These are phyloP conservation scores for Lochmaea crataegi DNA, from an alignment of 2,888 invertebrate species.

Conservation along the genomic window DNA sequence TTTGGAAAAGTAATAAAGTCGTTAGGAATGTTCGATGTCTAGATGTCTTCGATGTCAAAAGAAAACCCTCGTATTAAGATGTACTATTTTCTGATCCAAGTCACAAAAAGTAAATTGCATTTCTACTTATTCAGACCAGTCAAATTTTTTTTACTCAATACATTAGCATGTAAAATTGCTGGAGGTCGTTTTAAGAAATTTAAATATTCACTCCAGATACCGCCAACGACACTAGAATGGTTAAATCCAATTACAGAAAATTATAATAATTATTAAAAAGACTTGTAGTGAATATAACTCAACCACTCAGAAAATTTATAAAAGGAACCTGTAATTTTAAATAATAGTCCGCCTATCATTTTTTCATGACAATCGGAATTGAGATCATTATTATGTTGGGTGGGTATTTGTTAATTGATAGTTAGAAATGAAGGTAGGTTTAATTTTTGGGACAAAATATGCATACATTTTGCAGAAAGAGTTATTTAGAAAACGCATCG, in stretches of 20 bases:
- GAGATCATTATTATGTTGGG: conserved; percentile 3
- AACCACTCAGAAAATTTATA: not conserved
- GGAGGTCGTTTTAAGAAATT: not conserved
- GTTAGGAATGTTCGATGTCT: too few species aligned
- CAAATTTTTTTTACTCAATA: not conserved
- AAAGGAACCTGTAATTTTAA: conserved; percentile 1
- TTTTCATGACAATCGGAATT: not conserved
- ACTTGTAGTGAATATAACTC: not conserved
- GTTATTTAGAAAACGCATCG: not conserved
- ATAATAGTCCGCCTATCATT: not conserved
- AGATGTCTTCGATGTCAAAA: too few species aligned
- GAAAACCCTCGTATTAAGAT: too few species aligned
- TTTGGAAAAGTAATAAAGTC: too few species aligned
- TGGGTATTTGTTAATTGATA: not conserved
- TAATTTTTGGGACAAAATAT: not conserved
- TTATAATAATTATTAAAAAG: not conserved
- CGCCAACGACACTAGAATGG: too few species aligned
- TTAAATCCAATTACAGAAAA: too few species aligned
- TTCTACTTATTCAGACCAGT: too few species aligned
- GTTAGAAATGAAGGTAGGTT: not conserved
- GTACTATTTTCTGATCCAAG: too few species aligned
- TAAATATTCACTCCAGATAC: not conserved
- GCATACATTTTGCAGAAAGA: not conserved
- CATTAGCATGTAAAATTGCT: not conserved
- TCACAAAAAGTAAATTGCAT: too few species aligned